Base-by-base conservation (phyloP, 2,113 vertebrate species). In the Osmerus eperlanus region DNA sequence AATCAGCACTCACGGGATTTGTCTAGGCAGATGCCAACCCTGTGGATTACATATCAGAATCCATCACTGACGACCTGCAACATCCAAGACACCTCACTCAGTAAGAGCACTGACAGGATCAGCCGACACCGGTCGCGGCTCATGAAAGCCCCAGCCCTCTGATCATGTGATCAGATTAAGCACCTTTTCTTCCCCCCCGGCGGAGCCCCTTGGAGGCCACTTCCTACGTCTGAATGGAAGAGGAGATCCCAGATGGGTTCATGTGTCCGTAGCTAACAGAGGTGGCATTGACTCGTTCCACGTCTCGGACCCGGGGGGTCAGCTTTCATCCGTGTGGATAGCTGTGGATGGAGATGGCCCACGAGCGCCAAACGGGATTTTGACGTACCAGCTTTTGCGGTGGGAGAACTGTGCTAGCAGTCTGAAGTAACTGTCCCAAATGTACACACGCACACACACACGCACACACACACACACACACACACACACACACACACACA, bases 191-290 rank as follows among this genome's bases (percentile, higher is more conserved):
- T 89, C 87, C 83, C 81, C 67, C 71, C 67, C 65, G 7, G 32
- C 66, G 13, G 14, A 72, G 78, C 81, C 75, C 67, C 73, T 81
- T 55, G 3, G 74, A 85, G 83, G 76, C 81, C 32, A 75, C 85
- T 91, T 91, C 90, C 90, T 90, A 86, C 85, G 81, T 90, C 85
- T 90, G 81, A 91, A 90, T 87, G 67, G 61, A 72, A 51, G 72
- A 55, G 75, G 73, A 73, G 54, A 79, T 64, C 74, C 65, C 64
- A 84, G 83, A 88, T 83, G 78, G 87, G 88, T 84, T 89, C 84
- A 84, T 89, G 84, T 88, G 84, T 87, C 87, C 75, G 36, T 14
- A 71, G 87, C 74, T 86, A 89, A 92, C 91, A 91, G 88, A 90
- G 86, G 82, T 83, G 74, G 79, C 80, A 91, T 88, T 92, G 88